Evolutionary conservation across 2,888 invertebrate species (phyloP), one percentile per base, ranked within the genome.

Genomic region (Sphinx pinastri): DNA sequence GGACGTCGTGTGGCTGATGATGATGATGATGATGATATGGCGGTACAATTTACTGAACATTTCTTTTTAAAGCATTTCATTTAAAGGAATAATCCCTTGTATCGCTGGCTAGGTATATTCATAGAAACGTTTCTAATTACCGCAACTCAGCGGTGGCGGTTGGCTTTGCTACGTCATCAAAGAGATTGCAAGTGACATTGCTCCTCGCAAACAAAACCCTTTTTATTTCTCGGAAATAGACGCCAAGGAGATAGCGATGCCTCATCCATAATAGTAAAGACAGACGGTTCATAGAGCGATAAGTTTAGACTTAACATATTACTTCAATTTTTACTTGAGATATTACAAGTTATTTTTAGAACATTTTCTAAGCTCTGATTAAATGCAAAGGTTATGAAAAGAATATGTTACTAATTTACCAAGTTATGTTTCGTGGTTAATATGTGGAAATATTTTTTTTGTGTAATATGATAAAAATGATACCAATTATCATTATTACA

Each of bases 81-180:
- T 63, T 19, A 49, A 63, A 78, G 75, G 81, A 84, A 84, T 83
- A 83, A 77, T 74, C 76, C 78, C 75, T 72, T 77, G 75, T 80
- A 82, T 79, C 70, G 77, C 75, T 77, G 73, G 71, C 75, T 77
- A 76, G 52, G 58, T 70, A 55, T 83, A 84, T 83, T 84, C 83
- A 77, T 79, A 73, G 75, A 77, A 77, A 78, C 77, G 81, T 81
- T 86, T 87, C 79, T 83, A 85, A 87, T 86, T 85, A 84, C 82
- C 81, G 82, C 84, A 82, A 82, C 80, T 80, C 78, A 76, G 72
- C 75, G 76, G 73, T 77, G 80, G 70, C 78, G 81, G 81, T 83
- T 83, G 79, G 81, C 78, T 80, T 79, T 79, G 79, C 80, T 75
- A 75, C 77, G 73, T 79, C 78, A 77, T 86, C 84, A 85, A 87